Evolutionary conservation across 2,888 invertebrate genomes (phyloP), one percentile per base, ranked within the genome.

Genomic region (Gandaritis pyraliata): DNA sequence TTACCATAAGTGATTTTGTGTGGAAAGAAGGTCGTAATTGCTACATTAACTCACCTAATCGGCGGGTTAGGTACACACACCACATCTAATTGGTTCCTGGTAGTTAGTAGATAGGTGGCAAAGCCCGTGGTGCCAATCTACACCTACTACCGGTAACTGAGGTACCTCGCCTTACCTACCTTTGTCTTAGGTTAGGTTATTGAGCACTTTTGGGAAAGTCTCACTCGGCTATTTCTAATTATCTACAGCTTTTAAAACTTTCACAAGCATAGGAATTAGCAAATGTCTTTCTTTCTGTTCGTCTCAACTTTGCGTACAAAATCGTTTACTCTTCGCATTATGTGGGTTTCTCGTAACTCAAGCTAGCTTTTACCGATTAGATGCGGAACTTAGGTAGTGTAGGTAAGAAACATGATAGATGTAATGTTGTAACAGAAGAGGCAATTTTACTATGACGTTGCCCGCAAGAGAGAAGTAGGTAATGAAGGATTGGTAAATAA

Each of bases 21-120:
- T 29, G n/a, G 47, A 47, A 47, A 29, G 29, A 47, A n/a, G n/a
- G 18, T 46, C 23, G 23, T 47, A 23, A 46, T 46, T 46, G 12
- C 18, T n/a, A 23, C 46, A 12, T 0, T 13, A 47, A n/a, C 4
- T 18, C 39, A 13, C 39, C 2, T 15, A n/a, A 15, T 41, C 41
- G 13, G 8, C 15, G 13, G 11, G n/a, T 3, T 23, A 46, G 11
- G 12, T 46, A 45, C 45, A 45, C 23, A 5, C 18, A 16, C 2
- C 16, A 11, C 18, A 45, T 8, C 18, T 18, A 45, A 45, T 4
- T 10, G 10, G 11, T 43, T 16, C 43, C 43, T 16, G 41, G 41
- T 41, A 38, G 1, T 38, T n/a, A n/a, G 12, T 38, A 38, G 23
- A 23, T 23, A 23, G 5, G 23, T 23, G 23, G 3, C 6, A 23